Percentiles rank a stretch among this genome's conserved stretches.
These are phyloP conservation scores for Bovichtus diacanthus DNA, from an alignment of 2,797 vertebrate genomes.

Conservation along the genomic window DNA sequence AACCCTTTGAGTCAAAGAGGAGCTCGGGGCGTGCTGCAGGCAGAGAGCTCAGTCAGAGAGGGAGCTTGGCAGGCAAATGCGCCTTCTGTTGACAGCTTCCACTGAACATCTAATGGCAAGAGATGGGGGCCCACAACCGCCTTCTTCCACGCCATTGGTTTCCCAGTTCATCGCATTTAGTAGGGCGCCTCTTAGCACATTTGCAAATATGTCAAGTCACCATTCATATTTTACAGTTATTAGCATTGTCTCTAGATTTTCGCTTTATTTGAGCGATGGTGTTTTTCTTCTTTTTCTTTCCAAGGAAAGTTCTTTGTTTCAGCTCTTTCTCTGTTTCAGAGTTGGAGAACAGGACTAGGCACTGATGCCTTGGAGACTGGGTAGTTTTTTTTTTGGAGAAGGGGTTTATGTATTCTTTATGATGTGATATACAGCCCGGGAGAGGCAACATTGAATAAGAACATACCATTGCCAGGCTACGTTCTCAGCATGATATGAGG, in stretches of 20 bases:
- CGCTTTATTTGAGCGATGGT: conserved; percentile 62
- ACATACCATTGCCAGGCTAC: conserved; percentile 82
- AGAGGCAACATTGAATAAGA: conserved; percentile 82
- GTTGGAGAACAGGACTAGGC: conserved; percentile 77
- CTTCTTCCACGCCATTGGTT: conserved; percentile 82
- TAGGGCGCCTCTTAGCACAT: conserved; percentile 77
- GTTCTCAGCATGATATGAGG: conserved; percentile 78
- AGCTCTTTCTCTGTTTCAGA: conserved; percentile 76
- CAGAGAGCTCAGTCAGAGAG: conserved; percentile 89
- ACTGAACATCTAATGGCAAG: conserved; percentile 91
- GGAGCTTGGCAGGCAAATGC: conserved; percentile 91
- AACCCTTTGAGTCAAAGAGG: conserved; percentile 94
- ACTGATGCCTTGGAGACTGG: conserved; percentile 80
- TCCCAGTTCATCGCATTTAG: conserved; percentile 83
- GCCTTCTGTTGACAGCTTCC: conserved; percentile 93
- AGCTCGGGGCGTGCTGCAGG: conserved; percentile 95
- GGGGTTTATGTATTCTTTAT: conserved; percentile 85
- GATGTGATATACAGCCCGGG: conserved; percentile 84
- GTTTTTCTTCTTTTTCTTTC: conserved; percentile 75
- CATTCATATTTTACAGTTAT: conserved; percentile 82
- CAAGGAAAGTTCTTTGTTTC: conserved; percentile 82
- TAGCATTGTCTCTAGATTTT: conserved; percentile 75
- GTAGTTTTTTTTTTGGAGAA: conserved; percentile 63
- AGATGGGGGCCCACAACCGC: conserved; percentile 87
- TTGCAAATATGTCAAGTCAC: conserved; percentile 85